Evolutionary conservation across 2,797 vertebrate species (phyloP).

Genomic region (Babyrousa celebensis): DNA sequence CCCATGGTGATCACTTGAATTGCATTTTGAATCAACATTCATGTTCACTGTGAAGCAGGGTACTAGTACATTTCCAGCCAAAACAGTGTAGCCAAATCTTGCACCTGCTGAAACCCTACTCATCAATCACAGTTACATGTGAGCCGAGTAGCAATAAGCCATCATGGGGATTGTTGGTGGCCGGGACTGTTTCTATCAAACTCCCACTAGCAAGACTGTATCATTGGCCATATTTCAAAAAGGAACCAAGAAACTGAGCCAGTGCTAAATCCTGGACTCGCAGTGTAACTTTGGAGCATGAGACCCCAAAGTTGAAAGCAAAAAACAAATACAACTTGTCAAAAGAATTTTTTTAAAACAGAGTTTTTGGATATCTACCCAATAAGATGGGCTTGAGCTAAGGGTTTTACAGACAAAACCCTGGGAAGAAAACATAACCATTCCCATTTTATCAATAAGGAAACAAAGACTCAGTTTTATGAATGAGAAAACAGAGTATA

Average conservation of each 20-base stretch:
- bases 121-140: background rate
- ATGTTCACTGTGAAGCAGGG: conserved; percentile 8
- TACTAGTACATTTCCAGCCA: conserved; percentile 14
- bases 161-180: background rate
- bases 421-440: conserved; percentile 20
- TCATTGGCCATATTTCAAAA: background rate
- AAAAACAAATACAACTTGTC: background rate
- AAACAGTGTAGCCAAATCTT: background rate
- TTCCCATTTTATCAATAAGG: conserved; percentile 7
- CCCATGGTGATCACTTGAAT: background rate
- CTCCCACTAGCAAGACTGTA: conserved; percentile 22
- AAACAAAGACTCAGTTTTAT: background rate
- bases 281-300: background rate
- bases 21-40: conserved; percentile 64
- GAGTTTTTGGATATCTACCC: background rate
- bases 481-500: background rate
- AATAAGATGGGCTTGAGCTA: background rate
- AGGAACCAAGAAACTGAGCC: background rate
- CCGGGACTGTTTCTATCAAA: background rate
- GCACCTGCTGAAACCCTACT: conserved; percentile 40
- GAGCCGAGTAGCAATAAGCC: background rate
- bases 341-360: background rate
- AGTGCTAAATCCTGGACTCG: background rate
- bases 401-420: background rate
- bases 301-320: background rate